Percentiles rank a stretch among this genome's conserved stretches.
phyloP scores from a whole-genome alignment of 2,888 invertebrate genomes.

The Empis stercorea region DNA sequence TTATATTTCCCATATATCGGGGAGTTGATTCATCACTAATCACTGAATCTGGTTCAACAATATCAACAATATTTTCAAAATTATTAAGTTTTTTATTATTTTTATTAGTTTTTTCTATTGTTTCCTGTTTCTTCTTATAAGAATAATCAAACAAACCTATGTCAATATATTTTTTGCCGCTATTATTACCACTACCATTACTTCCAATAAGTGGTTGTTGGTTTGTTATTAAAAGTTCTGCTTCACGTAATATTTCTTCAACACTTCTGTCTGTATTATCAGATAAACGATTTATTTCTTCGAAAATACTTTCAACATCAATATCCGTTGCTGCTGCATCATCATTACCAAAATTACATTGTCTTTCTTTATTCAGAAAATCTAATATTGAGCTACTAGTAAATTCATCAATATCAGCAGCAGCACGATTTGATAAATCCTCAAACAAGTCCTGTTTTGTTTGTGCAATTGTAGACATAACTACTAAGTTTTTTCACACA shows the following conservation, averaged over 20 bases:
- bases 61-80: slow-evolving; percentile 28
- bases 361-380: slow-evolving; percentile 32
- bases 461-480: slow-evolving; percentile 1
- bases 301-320: slow-evolving; percentile 55
- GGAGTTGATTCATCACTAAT: slow-evolving; percentile 33
- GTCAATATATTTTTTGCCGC: neutral
- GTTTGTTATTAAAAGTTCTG: slow-evolving; percentile 38
- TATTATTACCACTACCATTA: slow-evolving; percentile 1
- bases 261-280: slow-evolving; percentile 40
- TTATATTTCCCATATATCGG: slow-evolving; percentile 23
- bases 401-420: slow-evolving; percentile 26
- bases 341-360: slow-evolving; percentile 20
- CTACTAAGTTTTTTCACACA: neutral
- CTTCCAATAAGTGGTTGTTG: slow-evolving; percentile 16
- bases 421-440: slow-evolving; percentile 3
- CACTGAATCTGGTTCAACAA: slow-evolving; percentile 29
- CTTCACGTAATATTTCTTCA: slow-evolving; percentile 46
- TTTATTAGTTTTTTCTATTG: too few relatives aligned
- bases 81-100: neutral
- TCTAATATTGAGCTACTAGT: slow-evolving; percentile 33
- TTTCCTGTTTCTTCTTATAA: slow-evolving; percentile 1
- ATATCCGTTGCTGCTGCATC: slow-evolving; percentile 26
- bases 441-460: neutral
- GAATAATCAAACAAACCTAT: too few relatives aligned
- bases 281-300: slow-evolving; percentile 50